phyloP scores from a whole-genome alignment of 2,888 invertebrate species.

The Drosophila neutralis region DNA sequence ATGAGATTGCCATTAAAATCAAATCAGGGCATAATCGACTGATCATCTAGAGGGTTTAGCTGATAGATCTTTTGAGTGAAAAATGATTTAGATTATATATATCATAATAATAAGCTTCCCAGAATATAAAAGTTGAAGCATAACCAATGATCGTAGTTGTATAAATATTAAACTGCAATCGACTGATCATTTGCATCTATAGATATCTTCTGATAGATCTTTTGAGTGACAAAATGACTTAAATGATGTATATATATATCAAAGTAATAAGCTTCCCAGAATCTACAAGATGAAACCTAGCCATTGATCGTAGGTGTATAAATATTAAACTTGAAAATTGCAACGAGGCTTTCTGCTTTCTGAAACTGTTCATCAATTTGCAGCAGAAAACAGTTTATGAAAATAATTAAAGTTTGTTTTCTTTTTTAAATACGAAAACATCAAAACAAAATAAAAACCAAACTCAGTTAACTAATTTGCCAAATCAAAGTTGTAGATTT shows the following conservation, averaged over 20 bases:
- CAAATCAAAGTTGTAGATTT: not conserved
- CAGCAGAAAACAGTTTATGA: not conserved
- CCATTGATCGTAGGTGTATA: not conserved
- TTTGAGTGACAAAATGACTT: not conserved
- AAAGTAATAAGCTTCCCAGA: not conserved
- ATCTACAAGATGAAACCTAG: fast-evolving
- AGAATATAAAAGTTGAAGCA: not conserved
- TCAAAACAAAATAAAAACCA: not conserved
- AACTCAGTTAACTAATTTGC: not conserved
- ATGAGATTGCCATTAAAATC: not conserved
- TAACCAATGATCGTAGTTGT: not conserved
- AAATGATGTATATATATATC: not conserved
- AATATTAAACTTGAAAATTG: not conserved
- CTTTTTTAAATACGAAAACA: not conserved
- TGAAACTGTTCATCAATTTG: not conserved
- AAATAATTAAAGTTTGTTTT: not conserved
- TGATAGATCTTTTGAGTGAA: too few species aligned
- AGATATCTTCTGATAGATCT: too few species aligned
- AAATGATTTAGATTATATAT: not conserved
- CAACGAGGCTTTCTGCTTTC: not conserved
- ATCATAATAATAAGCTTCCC: not conserved
- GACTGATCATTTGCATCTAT: not conserved
- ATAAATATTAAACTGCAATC: not conserved
- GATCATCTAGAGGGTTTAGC: too few species aligned
- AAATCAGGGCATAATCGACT: too few species aligned